Conservation (phyloP, 2,113 vertebrate species). For the Choloepus hoffmanni region DNA sequence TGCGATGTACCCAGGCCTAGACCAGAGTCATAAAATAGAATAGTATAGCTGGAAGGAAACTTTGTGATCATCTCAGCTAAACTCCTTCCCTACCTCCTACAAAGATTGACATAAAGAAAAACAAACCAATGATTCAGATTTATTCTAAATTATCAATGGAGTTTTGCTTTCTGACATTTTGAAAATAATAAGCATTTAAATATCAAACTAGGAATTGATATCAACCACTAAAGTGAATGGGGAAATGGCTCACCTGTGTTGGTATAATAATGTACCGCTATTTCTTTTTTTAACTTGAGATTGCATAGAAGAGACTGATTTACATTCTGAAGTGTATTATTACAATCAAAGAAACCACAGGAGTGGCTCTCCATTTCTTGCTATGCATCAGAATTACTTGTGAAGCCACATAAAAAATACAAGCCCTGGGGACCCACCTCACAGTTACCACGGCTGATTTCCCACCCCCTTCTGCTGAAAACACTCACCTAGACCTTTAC, state of each 20-base stretch:
- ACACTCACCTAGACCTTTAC: not conserved
- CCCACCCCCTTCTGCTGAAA: not conserved
- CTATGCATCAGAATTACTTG: not conserved
- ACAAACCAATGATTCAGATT: not conserved
- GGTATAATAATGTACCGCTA: not conserved
- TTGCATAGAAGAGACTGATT: not conserved
- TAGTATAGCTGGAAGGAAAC: no score
- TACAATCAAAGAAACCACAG: not conserved
- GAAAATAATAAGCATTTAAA: constrained; percentile 39
- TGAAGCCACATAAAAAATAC: not conserved
- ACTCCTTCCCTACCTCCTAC: not conserved
- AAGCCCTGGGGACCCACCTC: not conserved
- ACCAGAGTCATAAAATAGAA: not conserved
- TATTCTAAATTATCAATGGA: not conserved
- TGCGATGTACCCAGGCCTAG: not conserved
- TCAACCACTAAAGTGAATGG: not conserved
- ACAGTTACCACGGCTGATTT: not conserved
- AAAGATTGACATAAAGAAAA: not conserved
- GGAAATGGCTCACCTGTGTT: not conserved
- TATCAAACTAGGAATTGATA: not conserved
- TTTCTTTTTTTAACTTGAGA: not conserved
- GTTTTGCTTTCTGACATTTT: not conserved
- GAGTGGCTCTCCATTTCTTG: not conserved
- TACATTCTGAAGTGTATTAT: not conserved
- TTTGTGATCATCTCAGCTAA: not conserved